These are phyloP conservation scores for Parapsyche elsis DNA, from an alignment of 1,140 invertebrate species.

Conservation along the genomic window DNA sequence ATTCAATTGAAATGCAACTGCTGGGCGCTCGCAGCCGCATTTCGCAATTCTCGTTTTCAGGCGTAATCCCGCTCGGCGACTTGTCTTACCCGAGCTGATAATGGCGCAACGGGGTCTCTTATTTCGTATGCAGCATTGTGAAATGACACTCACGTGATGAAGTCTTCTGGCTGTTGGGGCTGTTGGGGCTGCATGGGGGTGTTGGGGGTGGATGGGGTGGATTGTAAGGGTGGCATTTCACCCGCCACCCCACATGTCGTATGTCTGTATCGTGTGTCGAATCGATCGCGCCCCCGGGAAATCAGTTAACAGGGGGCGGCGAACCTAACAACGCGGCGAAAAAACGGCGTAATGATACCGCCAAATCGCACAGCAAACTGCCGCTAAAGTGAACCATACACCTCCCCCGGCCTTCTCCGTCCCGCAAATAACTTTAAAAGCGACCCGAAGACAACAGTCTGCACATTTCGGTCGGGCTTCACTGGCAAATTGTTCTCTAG, in stretches of 20 bases:
- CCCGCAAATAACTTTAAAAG: too few relatives aligned
- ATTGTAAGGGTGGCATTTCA: background rate
- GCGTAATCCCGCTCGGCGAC: conserved; percentile 1
- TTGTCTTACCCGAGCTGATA: conserved; percentile 35
- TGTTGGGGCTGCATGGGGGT: background rate
- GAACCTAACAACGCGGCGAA: conserved; percentile 33
- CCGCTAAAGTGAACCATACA: conserved; percentile 25
- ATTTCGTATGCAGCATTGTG: conserved; percentile 43
- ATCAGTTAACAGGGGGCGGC: conserved; percentile 53
- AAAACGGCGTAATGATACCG: conserved; percentile 50
- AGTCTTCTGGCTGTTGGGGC: conserved; percentile 15
- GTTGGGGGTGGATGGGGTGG: background rate
- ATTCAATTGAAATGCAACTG: too few relatives aligned
- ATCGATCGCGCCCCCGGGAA: conserved; percentile 56
- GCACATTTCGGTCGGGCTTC: too few relatives aligned
- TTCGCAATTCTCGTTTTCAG: background rate
- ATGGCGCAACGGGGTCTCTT: conserved; percentile 26
- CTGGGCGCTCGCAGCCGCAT: background rate
- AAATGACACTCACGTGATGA: conserved; percentile 51
- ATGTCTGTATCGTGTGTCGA: conserved; percentile 54
- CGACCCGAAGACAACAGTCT: too few relatives aligned
- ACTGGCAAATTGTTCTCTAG: too few relatives aligned
- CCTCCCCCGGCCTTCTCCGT: background rate
- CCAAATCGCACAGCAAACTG: conserved; percentile 45
- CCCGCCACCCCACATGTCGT: conserved; percentile 27